Evolutionary conservation across 2,888 invertebrate species (phyloP), one percentile per base, ranked within the genome.

Genomic region (Acrobeloides nanus): DNA sequence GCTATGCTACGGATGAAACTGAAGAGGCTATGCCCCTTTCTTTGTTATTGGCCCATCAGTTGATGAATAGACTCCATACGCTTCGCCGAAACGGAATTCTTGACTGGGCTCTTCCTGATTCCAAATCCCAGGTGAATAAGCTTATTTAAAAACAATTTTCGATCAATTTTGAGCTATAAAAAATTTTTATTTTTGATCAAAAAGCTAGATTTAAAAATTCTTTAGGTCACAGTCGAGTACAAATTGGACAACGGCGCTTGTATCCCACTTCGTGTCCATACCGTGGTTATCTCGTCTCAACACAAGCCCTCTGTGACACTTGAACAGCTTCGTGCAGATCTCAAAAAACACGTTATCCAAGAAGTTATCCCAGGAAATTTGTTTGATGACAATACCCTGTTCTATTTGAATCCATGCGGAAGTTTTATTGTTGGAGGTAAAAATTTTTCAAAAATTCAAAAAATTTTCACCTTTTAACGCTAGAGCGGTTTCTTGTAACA

Each of bases 21-120:
- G 87, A 88, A 73, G 89, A 89, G 78, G 89, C 87, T 75, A 92
- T 90, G 90, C 90, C 90, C n/a, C 76, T 90, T 62, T 89, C 90
- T 39, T 87, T 92, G 29, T 85, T 85, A n/a, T 80, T 90, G 61
- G 87, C 90, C 35, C 90, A 90, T 79, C 85, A 82, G 78, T 80
- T 90, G 44, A 89, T 89, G 75, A 84, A 86, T 74, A 85, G 84
- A 76, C 84, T 90, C 51, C 87, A 89, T 15, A 87, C 89, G 61
- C 78, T 90, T 32, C 81, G 90, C 68, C 81, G 89, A 73, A 84
- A 83, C 61, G 89, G 86, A 6, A 85, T 84, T 72, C 84, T 90
- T 66, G 87, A 86, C 84, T 92, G 90, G 89, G 89, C 89, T 4
- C 81, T 89, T 55, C 90, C 90, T 1, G 90, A 90, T 75, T 86